Percentiles rank a stretch among this genome's conserved stretches.
Evolutionary conservation across 2,888 invertebrate genomes (phyloP).

Genomic region (Amiota minor): DNA sequence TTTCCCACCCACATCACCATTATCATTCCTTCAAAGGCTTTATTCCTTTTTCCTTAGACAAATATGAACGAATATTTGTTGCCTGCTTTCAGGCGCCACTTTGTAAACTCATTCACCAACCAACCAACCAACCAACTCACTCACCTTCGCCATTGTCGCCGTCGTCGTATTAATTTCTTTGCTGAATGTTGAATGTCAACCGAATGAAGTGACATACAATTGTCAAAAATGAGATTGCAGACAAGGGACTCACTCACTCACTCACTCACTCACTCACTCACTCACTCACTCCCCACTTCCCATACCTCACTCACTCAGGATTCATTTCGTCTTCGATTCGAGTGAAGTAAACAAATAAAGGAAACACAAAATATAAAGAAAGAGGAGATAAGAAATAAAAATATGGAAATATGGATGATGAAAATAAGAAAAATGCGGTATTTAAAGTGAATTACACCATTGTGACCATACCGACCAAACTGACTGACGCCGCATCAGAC

Average conservation of each 20-base stretch:
- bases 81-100: constrained; percentile 37
- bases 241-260: background rate
- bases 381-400: constrained; percentile 15
- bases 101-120: background rate
- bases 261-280: no score
- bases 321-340: background rate
- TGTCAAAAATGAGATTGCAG: constrained; percentile 37
- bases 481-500: background rate
- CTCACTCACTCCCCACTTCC: no score
- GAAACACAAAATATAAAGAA: background rate
- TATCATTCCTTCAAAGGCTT: background rate
- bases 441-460: constrained; percentile 74
- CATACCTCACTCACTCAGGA: background rate
- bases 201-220: constrained; percentile 58
- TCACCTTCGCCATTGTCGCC: constrained; percentile 4
- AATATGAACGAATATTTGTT: background rate
- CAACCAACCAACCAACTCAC: background rate
- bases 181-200: constrained; percentile 62
- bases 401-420: constrained; percentile 52
- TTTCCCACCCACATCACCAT: background rate
- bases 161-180: constrained; percentile 53
- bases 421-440: constrained; percentile 68
- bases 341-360: constrained; percentile 4
- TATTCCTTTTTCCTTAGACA: background rate
- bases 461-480: constrained; percentile 63